A percentile compares a stretch with the other conserved stretches of the same genome.
Evolutionary conservation across 2,888 invertebrate species (phyloP).

Genomic region (Leistus spinibarbis): DNA sequence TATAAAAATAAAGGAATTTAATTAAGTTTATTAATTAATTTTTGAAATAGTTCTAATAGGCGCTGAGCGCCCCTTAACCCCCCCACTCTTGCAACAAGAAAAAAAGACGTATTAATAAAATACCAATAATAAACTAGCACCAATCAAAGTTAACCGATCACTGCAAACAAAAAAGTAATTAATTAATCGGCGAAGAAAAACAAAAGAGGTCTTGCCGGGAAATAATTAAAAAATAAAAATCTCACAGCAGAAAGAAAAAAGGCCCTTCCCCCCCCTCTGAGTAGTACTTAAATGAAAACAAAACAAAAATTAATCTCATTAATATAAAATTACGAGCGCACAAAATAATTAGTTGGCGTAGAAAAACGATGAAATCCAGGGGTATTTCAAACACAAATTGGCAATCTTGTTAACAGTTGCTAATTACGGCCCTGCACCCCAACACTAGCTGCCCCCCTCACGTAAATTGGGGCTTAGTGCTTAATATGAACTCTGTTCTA

Average conservation of each 20-base stretch:
- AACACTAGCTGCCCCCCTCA: neutral
- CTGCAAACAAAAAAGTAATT: slow-evolving; percentile 33
- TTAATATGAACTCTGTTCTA: slow-evolving; percentile 8
- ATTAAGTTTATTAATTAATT: slow-evolving; percentile 26
- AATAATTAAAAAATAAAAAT: slow-evolving; percentile 35
- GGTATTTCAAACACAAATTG: slow-evolving; percentile 52
- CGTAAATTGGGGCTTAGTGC: slow-evolving; percentile 49
- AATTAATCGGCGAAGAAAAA: slow-evolving; percentile 38
- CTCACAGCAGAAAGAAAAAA: slow-evolving; percentile 5
- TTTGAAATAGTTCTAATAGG: slow-evolving; percentile 33
- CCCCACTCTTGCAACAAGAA: slow-evolving; percentile 3
- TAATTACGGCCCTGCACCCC: slow-evolving; percentile 49
- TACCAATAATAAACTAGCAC: slow-evolving; percentile 1
- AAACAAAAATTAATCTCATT: slow-evolving; percentile 39
- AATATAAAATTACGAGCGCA: slow-evolving; percentile 43
- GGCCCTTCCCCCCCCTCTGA: too few relatives aligned
- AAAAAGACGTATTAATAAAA: neutral
- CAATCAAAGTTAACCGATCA: slow-evolving; percentile 6
- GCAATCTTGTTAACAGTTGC: slow-evolving; percentile 57
- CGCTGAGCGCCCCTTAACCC: neutral
- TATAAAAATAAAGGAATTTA: slow-evolving; percentile 31
- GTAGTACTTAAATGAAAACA: slow-evolving; percentile 38
- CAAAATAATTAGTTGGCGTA: slow-evolving; percentile 55
- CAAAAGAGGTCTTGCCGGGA: slow-evolving; percentile 19
- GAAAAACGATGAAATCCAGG: slow-evolving; percentile 56